Evolutionary conservation across 2,888 invertebrate genomes (phyloP).

Genomic region (Microdon myrmicae): DNA sequence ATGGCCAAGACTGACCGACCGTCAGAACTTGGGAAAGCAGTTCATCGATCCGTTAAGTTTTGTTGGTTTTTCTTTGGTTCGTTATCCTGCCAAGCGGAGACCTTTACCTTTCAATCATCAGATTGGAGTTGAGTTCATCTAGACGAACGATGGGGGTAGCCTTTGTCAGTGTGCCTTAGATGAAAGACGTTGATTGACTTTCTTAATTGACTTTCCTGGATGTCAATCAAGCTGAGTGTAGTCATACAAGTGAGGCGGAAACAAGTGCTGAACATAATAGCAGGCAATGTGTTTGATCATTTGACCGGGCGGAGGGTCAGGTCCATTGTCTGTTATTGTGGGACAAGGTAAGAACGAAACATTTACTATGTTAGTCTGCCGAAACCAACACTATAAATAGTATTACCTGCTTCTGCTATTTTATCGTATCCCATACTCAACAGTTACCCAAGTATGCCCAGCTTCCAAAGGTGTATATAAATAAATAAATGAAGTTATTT

Average conservation of each 20-base stretch:
- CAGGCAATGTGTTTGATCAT: too few species aligned
- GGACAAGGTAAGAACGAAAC: too few species aligned
- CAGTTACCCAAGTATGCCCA: too few species aligned
- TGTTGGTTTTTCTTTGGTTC: conserved; percentile 11
- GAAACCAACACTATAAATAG: too few species aligned
- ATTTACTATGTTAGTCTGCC: too few species aligned
- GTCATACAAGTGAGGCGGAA: conserved; percentile 12
- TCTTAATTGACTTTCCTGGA: conserved; percentile 49
- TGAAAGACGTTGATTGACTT: conserved; percentile 67
- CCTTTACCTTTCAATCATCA: conserved; percentile 50
- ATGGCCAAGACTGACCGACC: conserved; percentile 36
- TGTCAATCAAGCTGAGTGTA: conserved; percentile 43
- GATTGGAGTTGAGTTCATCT: conserved; percentile 9
- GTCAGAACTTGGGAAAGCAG: conserved; percentile 23
- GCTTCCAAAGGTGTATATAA: too few species aligned
- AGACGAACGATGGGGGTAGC: conserved; percentile 1
- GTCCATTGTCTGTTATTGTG: too few species aligned
- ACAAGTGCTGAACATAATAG: conserved; percentile 3
- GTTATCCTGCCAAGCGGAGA: conserved; percentile 8
- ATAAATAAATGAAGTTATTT: too few species aligned
- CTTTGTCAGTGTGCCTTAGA: conserved; percentile 53
- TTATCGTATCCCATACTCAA: too few species aligned
- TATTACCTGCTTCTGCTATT: too few species aligned
- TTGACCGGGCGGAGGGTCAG: too few species aligned
- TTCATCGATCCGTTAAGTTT: conserved; percentile 45